Evolutionary conservation across 2,888 invertebrate genomes (phyloP).

Genomic region (Lobophora halterata): DNA sequence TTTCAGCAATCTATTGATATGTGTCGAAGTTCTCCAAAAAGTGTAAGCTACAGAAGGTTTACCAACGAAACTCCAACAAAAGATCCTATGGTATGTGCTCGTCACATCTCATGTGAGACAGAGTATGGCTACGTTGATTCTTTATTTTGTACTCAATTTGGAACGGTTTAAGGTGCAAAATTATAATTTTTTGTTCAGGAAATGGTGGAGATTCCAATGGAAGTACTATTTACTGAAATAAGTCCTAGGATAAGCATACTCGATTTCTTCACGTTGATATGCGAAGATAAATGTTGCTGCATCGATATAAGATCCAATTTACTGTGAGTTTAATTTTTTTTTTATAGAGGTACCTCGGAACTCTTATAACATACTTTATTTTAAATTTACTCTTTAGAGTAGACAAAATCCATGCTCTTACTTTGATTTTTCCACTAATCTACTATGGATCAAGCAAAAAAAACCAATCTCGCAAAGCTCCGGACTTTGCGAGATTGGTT

Average conservation of each 20-base stretch:
- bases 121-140: constrained; percentile 15
- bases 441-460: too few species aligned
- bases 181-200: constrained; percentile 75
- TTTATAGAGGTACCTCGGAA: too few species aligned
- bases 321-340: constrained; percentile 60
- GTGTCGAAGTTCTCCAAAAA: constrained; percentile 92
- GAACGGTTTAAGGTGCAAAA: background rate
- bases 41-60: constrained; percentile 92
- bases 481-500: too few species aligned
- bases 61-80: constrained; percentile 75
- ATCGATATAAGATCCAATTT: constrained; percentile 72
- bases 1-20: constrained; percentile 89
- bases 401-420: too few species aligned
- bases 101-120: too few species aligned
- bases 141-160: background rate
- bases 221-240: constrained; percentile 86
- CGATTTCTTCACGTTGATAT: constrained; percentile 88
- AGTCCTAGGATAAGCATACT: constrained; percentile 92
- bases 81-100: constrained; percentile 72
- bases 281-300: constrained; percentile 80
- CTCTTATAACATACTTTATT: too few species aligned
- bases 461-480: too few species aligned
- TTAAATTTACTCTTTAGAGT: too few species aligned
- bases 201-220: constrained; percentile 84
- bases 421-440: too few species aligned